Conservation (phyloP, 2,113 vertebrate genomes). For the Sander lucioperca region DNA sequence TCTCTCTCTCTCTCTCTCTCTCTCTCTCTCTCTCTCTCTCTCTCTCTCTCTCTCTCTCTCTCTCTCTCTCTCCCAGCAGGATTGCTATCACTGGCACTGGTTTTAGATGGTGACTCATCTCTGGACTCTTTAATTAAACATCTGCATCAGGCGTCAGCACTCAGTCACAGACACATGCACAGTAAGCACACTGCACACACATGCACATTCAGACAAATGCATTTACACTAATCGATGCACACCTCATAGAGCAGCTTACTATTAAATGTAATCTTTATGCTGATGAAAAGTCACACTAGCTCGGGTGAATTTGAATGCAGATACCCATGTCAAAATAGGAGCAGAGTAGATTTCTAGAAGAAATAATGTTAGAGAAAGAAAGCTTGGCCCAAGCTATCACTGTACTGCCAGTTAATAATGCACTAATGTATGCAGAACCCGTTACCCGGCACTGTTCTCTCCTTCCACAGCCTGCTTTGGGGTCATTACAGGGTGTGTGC, state of each 20-base stretch:
- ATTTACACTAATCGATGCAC: neutral
- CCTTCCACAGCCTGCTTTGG: slow-evolving; percentile 1
- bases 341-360: neutral
- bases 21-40: slow-evolving; percentile 17
- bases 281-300: neutral
- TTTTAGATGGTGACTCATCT: slow-evolving; percentile 72
- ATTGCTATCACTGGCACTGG: slow-evolving; percentile 56
- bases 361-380: too few relatives aligned
- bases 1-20: slow-evolving; percentile 14
- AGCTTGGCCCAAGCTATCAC: slow-evolving; percentile 52
- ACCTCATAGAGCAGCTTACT: neutral
- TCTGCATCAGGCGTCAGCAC: slow-evolving; percentile 54
- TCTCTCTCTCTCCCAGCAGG: slow-evolving; percentile 38
- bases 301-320: neutral
- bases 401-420: slow-evolving; percentile 71
- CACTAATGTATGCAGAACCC: slow-evolving; percentile 72
- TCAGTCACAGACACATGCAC: slow-evolving; percentile 10
- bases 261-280: neutral
- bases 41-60: slow-evolving; percentile 9
- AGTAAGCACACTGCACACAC: slow-evolving; percentile 1
- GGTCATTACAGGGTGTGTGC: slow-evolving; percentile 28
- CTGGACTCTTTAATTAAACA: slow-evolving; percentile 81
- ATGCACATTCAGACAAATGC: neutral
- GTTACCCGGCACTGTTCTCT: slow-evolving; percentile 40
- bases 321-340: slow-evolving; percentile 3